Conservation (phyloP, 2,113 vertebrate species). For the Peucedramus taeniatus region DNA sequence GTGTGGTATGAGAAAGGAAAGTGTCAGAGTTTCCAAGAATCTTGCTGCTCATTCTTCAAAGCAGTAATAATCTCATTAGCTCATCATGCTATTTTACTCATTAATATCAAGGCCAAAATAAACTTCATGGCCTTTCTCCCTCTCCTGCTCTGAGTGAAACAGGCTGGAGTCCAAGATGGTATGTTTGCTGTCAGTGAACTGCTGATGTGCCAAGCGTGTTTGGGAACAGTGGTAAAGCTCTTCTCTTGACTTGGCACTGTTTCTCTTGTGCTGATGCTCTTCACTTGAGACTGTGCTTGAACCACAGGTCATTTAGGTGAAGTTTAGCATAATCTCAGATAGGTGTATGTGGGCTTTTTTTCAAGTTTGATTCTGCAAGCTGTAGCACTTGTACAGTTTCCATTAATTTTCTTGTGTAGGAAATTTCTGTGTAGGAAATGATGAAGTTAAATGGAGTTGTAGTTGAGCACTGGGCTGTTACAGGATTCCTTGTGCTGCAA, state of each 20-base stretch:
- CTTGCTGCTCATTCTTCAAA: not conserved
- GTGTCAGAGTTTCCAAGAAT: not conserved
- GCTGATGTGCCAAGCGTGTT: not conserved
- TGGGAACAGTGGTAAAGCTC: not conserved
- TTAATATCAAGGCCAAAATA: not conserved
- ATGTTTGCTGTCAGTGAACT: not conserved
- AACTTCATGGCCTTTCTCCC: not conserved
- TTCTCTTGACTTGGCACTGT: not conserved
- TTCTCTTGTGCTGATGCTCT: not conserved
- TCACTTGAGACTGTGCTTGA: not conserved
- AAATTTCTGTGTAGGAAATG: not conserved
- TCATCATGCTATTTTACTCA: not conserved
- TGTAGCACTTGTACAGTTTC: accelerated
- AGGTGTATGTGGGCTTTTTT: not conserved
- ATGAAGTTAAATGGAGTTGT: not conserved
- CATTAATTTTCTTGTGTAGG: not conserved
- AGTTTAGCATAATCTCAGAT: not conserved
- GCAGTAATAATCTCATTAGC: not conserved
- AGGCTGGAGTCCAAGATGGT: not conserved
- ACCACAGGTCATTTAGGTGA: not conserved
- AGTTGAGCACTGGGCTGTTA: not conserved
- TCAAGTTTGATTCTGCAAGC: not conserved
- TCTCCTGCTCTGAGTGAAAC: not conserved
- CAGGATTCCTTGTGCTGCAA: not conserved
- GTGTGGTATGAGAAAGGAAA: not conserved